Conservation (phyloP, 2,888 invertebrate species). For the Yponomeuta evonymella region DNA sequence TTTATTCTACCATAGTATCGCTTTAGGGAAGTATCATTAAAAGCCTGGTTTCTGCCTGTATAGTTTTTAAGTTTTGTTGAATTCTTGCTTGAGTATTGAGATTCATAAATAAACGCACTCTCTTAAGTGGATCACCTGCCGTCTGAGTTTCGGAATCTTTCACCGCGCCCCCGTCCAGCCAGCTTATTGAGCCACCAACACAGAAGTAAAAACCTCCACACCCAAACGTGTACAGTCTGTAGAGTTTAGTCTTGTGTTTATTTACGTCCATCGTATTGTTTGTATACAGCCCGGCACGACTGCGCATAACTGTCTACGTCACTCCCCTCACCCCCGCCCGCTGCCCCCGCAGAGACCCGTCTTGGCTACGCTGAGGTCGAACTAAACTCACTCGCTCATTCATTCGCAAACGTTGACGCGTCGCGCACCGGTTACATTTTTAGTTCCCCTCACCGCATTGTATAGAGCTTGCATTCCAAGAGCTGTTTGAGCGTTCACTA, state of each 20-base stretch:
- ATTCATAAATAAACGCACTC: slow-evolving; percentile 19
- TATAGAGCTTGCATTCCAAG: slow-evolving; percentile 11
- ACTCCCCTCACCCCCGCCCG: slow-evolving; percentile 45
- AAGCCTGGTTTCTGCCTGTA: too few species aligned
- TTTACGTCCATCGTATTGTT: slow-evolving; percentile 76
- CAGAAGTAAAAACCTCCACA: slow-evolving; percentile 61
- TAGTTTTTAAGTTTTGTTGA: too few species aligned
- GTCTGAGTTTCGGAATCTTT: slow-evolving; percentile 26
- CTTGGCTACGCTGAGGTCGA: slow-evolving; percentile 62
- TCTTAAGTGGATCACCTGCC: slow-evolving; percentile 22
- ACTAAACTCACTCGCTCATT: slow-evolving; percentile 71
- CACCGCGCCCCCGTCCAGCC: slow-evolving; percentile 31
- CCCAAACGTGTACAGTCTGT: slow-evolving; percentile 50
- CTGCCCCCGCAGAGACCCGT: slow-evolving; percentile 57
- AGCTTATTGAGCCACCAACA: slow-evolving; percentile 49
- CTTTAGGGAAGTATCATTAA: too few species aligned
- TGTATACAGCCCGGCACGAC: slow-evolving; percentile 75
- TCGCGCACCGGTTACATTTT: slow-evolving; percentile 51
- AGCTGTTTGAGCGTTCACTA: slow-evolving; percentile 36
- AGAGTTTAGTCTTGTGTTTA: slow-evolving; percentile 66
- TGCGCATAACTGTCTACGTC: slow-evolving; percentile 71
- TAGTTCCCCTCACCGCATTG: slow-evolving; percentile 30
- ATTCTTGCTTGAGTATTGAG: not conserved
- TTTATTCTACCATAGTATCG: too few species aligned
- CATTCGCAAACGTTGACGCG: slow-evolving; percentile 68